Conservation (phyloP, 2,888 invertebrate genomes). For the Drosophila borealis region DNA sequence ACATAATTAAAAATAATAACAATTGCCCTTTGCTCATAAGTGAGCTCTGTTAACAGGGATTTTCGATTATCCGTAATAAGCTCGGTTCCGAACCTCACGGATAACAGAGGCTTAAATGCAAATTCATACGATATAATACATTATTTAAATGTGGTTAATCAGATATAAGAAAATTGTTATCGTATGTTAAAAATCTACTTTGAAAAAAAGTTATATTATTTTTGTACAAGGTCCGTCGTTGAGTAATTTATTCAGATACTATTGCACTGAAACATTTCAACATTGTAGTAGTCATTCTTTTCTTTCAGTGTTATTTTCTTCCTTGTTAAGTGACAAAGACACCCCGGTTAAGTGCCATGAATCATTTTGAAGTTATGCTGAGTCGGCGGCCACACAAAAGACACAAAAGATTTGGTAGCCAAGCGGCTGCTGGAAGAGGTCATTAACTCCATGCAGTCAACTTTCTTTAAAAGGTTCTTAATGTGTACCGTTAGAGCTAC, state of each 20-base stretch:
- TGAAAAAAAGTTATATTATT: no score
- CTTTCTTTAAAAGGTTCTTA: slow-evolving; percentile 59
- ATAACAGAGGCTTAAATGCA: not conserved
- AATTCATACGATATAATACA: no score
- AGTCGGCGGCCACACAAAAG: slow-evolving; percentile 26
- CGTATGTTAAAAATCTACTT: no score
- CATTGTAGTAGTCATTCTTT: slow-evolving; percentile 8
- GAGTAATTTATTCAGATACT: no score
- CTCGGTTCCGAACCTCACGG: not conserved
- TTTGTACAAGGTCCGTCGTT: no score
- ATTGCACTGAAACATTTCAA: not conserved
- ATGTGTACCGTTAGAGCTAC: slow-evolving; percentile 49
- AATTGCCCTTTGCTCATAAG: no score
- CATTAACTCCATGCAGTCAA: slow-evolving; percentile 54
- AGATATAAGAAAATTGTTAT: no score
- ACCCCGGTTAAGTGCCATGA: slow-evolving; percentile 61
- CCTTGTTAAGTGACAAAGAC: slow-evolving; percentile 60
- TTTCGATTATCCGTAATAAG: not conserved
- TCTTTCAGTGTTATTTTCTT: slow-evolving; percentile 30
- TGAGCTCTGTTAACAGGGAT: not conserved
- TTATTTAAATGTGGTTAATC: no score
- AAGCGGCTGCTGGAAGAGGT: slow-evolving; percentile 51
- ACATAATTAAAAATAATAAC: no score
- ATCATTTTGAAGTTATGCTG: slow-evolving; percentile 63
- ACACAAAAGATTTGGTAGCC: slow-evolving; percentile 43